phyloP scores from a whole-genome alignment of 2,888 invertebrate species.

The Trachelus stipa region DNA sequence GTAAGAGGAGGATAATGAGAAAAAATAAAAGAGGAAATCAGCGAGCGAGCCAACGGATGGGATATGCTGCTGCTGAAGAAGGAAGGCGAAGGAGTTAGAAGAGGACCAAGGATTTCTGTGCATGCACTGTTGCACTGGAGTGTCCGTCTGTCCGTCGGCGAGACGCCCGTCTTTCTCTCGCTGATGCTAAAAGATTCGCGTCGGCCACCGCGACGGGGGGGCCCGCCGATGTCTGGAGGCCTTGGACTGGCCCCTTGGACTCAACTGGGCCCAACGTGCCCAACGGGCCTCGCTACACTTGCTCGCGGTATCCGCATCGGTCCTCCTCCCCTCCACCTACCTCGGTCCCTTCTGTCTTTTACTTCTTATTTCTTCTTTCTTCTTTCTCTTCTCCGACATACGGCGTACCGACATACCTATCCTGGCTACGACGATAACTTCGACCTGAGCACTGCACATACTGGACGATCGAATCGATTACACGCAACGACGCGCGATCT shows the following conservation, averaged over 20 bases:
- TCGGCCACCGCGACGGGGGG: constrained; percentile 41
- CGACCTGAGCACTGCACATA: neutral
- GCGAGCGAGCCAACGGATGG: constrained; percentile 20
- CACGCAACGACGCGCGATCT: constrained; percentile 1
- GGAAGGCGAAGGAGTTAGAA: neutral
- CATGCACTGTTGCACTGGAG: constrained; percentile 23
- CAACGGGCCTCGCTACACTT: constrained; percentile 55
- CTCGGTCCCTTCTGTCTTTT: neutral
- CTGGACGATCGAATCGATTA: constrained; percentile 20
- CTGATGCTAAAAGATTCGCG: constrained; percentile 31
- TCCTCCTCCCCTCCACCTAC: neutral
- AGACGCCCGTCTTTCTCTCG: constrained; percentile 22
- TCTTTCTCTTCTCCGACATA: neutral
- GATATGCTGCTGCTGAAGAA: neutral
- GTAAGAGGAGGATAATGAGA: constrained; percentile 26
- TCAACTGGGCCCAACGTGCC: constrained; percentile 31
- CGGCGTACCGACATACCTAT: neutral
- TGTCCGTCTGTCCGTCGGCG: constrained; percentile 26
- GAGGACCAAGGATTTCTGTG: constrained; percentile 20
- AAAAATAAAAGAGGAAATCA: constrained; percentile 28
- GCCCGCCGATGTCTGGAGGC: constrained; percentile 53
- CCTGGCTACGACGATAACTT: neutral
- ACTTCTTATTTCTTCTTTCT: neutral
- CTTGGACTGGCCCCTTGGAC: constrained; percentile 48
- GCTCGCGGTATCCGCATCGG: constrained; percentile 69